Evolutionary conservation across 2,888 invertebrate species (phyloP).

Genomic region (Lissocephala sabroskyi): DNA sequence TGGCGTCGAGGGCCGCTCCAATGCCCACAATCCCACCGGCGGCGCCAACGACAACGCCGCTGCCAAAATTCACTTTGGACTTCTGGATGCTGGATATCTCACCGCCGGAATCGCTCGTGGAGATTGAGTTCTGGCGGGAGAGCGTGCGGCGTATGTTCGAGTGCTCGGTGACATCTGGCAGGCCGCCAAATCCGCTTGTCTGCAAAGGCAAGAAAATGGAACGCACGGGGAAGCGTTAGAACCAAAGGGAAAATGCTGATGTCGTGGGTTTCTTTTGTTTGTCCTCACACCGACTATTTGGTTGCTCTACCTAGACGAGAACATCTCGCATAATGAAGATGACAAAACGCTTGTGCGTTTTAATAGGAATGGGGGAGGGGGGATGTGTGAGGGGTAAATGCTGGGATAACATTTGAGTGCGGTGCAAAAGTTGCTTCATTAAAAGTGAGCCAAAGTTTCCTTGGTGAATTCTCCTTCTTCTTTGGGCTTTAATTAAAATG

Average conservation of each 20-base stretch:
- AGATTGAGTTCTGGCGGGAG: slow-evolving; percentile 71
- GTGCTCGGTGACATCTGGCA: slow-evolving; percentile 72
- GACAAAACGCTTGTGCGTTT: no score
- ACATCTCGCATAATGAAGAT: no score
- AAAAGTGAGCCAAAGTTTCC: slow-evolving; percentile 54
- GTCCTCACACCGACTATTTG: no score
- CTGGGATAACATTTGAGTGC: no score
- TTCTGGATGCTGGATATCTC: slow-evolving; percentile 72
- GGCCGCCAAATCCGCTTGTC: slow-evolving; percentile 72
- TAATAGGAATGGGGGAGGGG: no score
- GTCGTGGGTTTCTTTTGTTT: no score
- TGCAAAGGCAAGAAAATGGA: slow-evolving; percentile 31
- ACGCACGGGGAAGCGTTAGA: no score
- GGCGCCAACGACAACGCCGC: slow-evolving; percentile 45
- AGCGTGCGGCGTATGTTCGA: slow-evolving; percentile 71
- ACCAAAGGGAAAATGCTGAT: no score
- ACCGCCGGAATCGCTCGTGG: slow-evolving; percentile 70
- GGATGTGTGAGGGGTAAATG: no score
- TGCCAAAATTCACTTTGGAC: slow-evolving; percentile 67
- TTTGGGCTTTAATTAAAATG: slow-evolving; percentile 59
- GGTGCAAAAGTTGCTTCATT: slow-evolving; percentile 47
- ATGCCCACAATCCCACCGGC: slow-evolving; percentile 44
- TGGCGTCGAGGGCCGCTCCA: slow-evolving; percentile 41
- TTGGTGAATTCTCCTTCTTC: slow-evolving; percentile 24
- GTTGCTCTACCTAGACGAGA: no score